These are phyloP conservation scores for Scophthalmus maximus DNA, from an alignment of 2,113 vertebrate genomes.

Conservation along the genomic window DNA sequence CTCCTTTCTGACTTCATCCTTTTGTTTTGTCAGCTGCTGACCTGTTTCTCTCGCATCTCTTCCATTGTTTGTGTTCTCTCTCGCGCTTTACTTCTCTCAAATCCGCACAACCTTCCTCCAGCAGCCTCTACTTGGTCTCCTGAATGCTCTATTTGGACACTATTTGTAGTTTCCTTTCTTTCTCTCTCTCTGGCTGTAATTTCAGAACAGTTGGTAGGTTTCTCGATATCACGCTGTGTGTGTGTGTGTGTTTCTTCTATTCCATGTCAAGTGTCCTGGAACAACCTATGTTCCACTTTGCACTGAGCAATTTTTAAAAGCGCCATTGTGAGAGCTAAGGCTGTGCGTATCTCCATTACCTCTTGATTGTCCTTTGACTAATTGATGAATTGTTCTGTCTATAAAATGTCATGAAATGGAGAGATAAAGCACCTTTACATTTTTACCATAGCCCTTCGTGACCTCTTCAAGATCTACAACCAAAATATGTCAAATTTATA, in stretches of 20 bases:
- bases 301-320: constrained; percentile 21
- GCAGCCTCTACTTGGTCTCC: constrained; percentile 1
- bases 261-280: constrained; percentile 32
- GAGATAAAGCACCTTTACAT: not conserved
- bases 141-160: constrained; percentile 16
- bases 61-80: constrained; percentile 57
- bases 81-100: constrained; percentile 39
- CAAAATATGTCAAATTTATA: not conserved
- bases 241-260: constrained; percentile 3
- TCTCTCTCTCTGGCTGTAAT: constrained; percentile 33
- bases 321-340: not conserved
- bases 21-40: constrained; percentile 80
- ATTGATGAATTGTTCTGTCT: not conserved
- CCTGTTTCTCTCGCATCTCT: constrained; percentile 44
- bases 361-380: not conserved
- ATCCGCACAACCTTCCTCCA: constrained; percentile 35
- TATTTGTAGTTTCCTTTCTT: not conserved
- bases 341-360: constrained; percentile 10
- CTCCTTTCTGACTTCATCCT: constrained; percentile 69
- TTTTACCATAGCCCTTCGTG: too few species aligned
- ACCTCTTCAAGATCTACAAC: too few species aligned
- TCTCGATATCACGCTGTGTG: constrained; percentile 9
- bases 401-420: not conserved
- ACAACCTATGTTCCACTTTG: constrained; percentile 31
- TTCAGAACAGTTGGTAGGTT: constrained; percentile 18